phyloP scores from a whole-genome alignment of 2,888 invertebrate genomes.

The Microctonus aethiopoides region DNA sequence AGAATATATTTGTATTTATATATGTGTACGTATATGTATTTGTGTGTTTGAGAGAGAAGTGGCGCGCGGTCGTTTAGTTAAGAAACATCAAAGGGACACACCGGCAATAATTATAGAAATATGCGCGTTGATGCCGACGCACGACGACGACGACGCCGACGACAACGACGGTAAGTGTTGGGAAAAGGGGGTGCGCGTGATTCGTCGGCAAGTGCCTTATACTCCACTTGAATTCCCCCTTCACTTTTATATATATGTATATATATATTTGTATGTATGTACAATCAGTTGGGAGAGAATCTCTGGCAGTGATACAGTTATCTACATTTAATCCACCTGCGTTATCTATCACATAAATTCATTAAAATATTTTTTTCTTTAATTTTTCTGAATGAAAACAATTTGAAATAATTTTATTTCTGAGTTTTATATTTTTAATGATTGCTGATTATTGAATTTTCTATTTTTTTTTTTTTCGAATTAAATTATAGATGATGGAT shows the following conservation, averaged over 20 bases:
- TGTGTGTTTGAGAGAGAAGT: conserved; percentile 33
- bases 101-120: conserved; percentile 68
- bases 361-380: conserved; percentile 17
- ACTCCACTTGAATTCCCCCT: conserved; percentile 26
- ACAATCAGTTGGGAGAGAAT: conserved; percentile 9
- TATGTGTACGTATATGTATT: background rate
- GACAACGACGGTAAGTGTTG: conserved; percentile 30
- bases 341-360: conserved; percentile 48
- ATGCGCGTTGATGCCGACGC: conserved; percentile 59
- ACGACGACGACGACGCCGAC: conserved; percentile 36
- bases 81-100: conserved; percentile 60
- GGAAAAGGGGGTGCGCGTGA: conserved; percentile 47
- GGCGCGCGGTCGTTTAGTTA: conserved; percentile 50
- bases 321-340: conserved; percentile 51
- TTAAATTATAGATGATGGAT: too few species aligned
- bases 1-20: conserved; percentile 32
- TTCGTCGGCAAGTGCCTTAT: conserved; percentile 28
- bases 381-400: background rate
- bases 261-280: too few species aligned
- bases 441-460: background rate
- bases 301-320: conserved; percentile 61
- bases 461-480: too few species aligned
- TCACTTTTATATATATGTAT: conserved; percentile 25
- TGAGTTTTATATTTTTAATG: background rate
- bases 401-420: background rate